Evolutionary conservation across 2,888 invertebrate species (phyloP).

Genomic region (Parelbella ahira): DNA sequence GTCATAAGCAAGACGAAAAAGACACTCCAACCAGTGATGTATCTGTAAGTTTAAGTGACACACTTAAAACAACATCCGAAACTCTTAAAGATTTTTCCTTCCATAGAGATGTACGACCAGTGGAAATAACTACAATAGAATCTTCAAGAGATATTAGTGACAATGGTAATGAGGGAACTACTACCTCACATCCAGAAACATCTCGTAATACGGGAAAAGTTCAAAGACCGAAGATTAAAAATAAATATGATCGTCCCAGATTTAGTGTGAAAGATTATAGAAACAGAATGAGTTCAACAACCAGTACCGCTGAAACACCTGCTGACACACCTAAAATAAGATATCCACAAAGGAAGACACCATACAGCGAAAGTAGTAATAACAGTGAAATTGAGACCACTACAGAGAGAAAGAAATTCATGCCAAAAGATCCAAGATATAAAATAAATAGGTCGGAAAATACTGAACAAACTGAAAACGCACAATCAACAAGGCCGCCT

Average conservation of each 20-base stretch:
- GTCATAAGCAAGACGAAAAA: conserved; percentile 75
- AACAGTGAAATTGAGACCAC: conserved; percentile 58
- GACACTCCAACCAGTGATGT: conserved; percentile 76
- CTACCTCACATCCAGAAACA: conserved; percentile 50
- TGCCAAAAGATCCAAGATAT: conserved; percentile 71
- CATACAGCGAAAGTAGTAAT: conserved; percentile 48
- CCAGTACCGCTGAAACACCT: conserved; percentile 65
- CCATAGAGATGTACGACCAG: conserved; percentile 67
- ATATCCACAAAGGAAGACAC: conserved; percentile 72
- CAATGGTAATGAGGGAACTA: conserved; percentile 41
- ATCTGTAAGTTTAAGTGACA: conserved; percentile 57
- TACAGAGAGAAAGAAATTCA: conserved; percentile 75
- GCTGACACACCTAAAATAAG: conserved; percentile 60
- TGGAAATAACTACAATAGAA: conserved; percentile 62
- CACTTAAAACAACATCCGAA: conserved; percentile 47
- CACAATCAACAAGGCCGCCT: conserved; percentile 49
- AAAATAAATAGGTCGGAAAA: conserved; percentile 51
- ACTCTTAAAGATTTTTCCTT: conserved; percentile 60
- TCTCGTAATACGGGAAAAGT: conserved; percentile 46
- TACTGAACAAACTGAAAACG: conserved; percentile 56
- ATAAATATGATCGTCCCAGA: conserved; percentile 83
- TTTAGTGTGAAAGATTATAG: conserved; percentile 90
- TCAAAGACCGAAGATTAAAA: conserved; percentile 62
- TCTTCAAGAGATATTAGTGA: conserved; percentile 39
- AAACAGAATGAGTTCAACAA: conserved; percentile 81